Conservation (phyloP, 2,888 invertebrate genomes). For the Ochropleura plecta region DNA sequence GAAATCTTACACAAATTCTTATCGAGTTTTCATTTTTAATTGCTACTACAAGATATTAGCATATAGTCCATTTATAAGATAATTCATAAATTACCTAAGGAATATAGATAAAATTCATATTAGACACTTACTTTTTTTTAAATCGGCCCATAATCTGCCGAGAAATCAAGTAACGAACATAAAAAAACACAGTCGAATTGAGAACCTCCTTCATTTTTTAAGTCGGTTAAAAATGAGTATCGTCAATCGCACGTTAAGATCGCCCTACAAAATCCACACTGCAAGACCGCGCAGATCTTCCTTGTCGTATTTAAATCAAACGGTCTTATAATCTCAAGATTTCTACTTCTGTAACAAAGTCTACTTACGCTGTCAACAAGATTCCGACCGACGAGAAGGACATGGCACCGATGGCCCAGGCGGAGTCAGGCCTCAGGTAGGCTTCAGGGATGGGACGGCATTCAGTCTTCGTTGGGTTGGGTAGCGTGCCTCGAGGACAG, state of each 20-base stretch:
- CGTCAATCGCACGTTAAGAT: neutral
- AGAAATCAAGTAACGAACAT: too few species aligned
- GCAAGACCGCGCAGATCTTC: neutral
- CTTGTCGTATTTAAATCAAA: neutral
- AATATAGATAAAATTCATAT: too few species aligned
- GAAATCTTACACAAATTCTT: too few species aligned
- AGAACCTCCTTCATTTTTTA: too few species aligned
- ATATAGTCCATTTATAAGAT: too few species aligned
- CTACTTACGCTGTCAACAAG: conserved; percentile 92
- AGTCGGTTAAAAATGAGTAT: neutral
- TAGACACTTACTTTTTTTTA: too few species aligned
- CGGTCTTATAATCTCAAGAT: neutral
- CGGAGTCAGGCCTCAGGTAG: conserved; percentile 95
- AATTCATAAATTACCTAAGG: too few species aligned
- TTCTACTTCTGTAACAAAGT: neutral
- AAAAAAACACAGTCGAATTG: too few species aligned
- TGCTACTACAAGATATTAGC: too few species aligned
- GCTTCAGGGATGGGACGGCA: conserved; percentile 96
- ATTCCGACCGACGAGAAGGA: conserved; percentile 96
- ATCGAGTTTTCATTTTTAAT: too few species aligned
- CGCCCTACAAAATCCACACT: neutral
- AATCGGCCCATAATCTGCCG: too few species aligned
- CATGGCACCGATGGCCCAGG: conserved; percentile 98
- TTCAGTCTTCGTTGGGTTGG: conserved; percentile 93
- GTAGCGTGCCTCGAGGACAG: conserved; percentile 96